These are phyloP conservation scores for Edolisoma coerulescens DNA, from an alignment of 2,113 vertebrate species.

Conservation along the genomic window DNA sequence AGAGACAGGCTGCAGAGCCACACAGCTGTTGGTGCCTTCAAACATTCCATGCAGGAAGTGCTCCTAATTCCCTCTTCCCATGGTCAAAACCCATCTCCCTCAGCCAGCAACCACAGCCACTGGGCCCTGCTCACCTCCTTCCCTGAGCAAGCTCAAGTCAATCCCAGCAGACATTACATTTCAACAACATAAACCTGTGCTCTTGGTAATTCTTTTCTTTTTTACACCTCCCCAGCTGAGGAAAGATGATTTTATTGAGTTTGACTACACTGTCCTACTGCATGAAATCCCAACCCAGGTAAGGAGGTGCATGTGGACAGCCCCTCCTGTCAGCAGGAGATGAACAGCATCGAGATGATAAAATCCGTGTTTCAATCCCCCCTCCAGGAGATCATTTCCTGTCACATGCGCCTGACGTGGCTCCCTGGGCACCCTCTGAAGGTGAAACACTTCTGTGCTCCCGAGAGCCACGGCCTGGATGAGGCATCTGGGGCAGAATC, in stretches of 20 bases:
- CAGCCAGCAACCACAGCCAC: background rate
- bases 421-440: slow-evolving; percentile 17
- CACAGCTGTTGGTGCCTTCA: fast-evolving
- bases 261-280: slow-evolving; percentile 67
- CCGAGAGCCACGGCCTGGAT: background rate
- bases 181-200: background rate
- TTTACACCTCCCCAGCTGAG: slow-evolving; percentile 42
- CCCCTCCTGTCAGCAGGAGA: background rate
- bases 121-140: fast-evolving
- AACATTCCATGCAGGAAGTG: background rate
- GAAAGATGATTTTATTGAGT: slow-evolving; percentile 41
- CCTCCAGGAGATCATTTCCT: slow-evolving; percentile 68
- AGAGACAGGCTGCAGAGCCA: background rate
- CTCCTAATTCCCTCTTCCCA: background rate
- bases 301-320: background rate
- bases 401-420: slow-evolving; percentile 71
- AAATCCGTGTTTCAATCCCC: background rate
- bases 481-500: slow-evolving; percentile 53
- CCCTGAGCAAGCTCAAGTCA: background rate
- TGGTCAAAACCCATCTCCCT: background rate
- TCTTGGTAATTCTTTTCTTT: background rate
- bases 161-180: background rate
- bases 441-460: slow-evolving; percentile 65
- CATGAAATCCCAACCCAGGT: slow-evolving; percentile 73
- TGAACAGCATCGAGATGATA: fast-evolving